Percentiles rank a stretch among this genome's conserved stretches.
Conservation (phyloP, 64 coral and sea anemone species). For the Actinia tenebrosa region DNA sequence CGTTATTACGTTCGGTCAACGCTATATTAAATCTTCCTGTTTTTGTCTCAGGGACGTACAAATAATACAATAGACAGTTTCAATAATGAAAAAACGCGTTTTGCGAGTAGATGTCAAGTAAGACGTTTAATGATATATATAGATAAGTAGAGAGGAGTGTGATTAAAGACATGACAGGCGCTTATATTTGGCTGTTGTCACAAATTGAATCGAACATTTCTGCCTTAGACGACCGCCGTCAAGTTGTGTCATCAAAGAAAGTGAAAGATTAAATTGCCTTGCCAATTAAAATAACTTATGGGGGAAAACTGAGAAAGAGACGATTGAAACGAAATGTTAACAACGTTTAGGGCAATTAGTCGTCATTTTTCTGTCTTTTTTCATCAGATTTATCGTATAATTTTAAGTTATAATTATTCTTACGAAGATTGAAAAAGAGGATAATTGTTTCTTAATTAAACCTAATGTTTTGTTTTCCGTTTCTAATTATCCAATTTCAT, state of each 20-base stretch:
- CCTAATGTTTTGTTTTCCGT: not conserved
- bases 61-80: not conserved
- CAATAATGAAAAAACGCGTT: not conserved
- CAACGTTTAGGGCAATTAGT: too few relatives aligned
- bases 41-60: not conserved
- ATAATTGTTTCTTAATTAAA: not conserved
- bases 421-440: not conserved
- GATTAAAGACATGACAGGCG: too few relatives aligned
- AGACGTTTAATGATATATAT: not conserved
- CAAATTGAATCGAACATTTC: too few relatives aligned
- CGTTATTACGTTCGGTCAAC: not conserved
- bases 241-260: too few relatives aligned
- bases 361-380: not conserved
- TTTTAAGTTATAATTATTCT: not conserved
- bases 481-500: not conserved
- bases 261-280: too few relatives aligned
- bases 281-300: too few relatives aligned
- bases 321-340: too few relatives aligned
- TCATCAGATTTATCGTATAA: not conserved
- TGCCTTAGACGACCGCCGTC: too few relatives aligned
- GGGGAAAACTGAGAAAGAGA: too few relatives aligned
- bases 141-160: not conserved
- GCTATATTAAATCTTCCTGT: not conserved
- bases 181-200: too few relatives aligned
- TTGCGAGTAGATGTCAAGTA: not conserved